These are phyloP conservation scores for Folsomia manolachei DNA, from an alignment of 2,888 invertebrate species.

Conservation along the genomic window DNA sequence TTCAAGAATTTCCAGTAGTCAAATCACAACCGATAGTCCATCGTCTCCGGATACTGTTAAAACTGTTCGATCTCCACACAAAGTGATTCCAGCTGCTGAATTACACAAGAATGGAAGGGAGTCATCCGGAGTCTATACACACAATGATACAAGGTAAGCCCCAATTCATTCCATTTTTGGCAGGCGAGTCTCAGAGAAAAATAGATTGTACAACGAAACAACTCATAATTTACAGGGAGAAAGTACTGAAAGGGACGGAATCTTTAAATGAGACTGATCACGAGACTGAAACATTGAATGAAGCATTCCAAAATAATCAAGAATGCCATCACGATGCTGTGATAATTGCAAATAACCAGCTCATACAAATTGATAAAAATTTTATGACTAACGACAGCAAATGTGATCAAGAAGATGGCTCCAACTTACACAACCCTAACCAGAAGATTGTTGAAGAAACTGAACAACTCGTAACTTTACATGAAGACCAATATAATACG, in stretches of 20 bases:
- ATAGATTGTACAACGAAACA: background rate
- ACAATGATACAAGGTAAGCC: background rate
- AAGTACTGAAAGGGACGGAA: background rate
- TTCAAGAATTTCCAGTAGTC: slow-evolving; percentile 7
- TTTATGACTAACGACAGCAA: too few relatives aligned
- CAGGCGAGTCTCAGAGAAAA: background rate
- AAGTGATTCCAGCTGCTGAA: too few relatives aligned
- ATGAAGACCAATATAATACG: background rate
- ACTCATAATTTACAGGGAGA: background rate
- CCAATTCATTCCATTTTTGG: background rate
- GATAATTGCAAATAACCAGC: too few relatives aligned
- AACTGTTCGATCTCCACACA: slow-evolving; percentile 23
- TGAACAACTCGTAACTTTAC: background rate
- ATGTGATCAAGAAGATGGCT: background rate
- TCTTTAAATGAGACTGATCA: slow-evolving; percentile 4
- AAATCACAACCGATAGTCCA: slow-evolving; percentile 38
- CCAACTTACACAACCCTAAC: background rate
- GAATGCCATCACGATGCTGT: background rate
- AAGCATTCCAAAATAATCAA: background rate
- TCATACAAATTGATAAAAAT: too few relatives aligned
- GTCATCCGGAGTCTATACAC: too few relatives aligned
- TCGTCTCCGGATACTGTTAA: slow-evolving; percentile 47
- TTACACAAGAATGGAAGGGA: too few relatives aligned
- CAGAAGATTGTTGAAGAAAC: background rate
- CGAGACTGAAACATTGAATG: background rate